Evolutionary conservation across 2,888 invertebrate genomes (phyloP), one percentile per base, ranked within the genome.

Genomic region (Lapara coniferarum): DNA sequence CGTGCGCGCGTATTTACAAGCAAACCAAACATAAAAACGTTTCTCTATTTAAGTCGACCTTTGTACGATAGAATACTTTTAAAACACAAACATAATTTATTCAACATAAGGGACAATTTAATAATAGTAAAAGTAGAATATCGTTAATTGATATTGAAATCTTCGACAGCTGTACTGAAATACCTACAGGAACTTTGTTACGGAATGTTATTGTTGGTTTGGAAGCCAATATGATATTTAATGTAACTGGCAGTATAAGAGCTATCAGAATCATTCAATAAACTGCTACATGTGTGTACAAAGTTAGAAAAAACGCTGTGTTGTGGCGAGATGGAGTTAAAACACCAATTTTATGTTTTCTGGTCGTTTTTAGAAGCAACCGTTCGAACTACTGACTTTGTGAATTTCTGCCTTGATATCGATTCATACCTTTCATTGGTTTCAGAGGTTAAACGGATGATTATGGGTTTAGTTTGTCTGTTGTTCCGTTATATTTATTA

Each of bases 221-320:
- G 8, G 56, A 30, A 58, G 14, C 37, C 57, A 58, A 58, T 58
- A 58, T 58, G 57, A 37, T 37, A 58, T 58, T 58, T 58, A 58
- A 37, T 30, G 57, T 37, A 30, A 69, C 19, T 68, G 44, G 25
- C 66, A 14, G 69, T 68, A 68, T 70, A 58, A 55, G 56, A 70
- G 75, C 69, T 51, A 51, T 51, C 51, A 68, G 73, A 70, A 71
- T 71, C 74, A 76, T 76, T 74, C 75, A 76, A 80, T 75, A 75
- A 77, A 78, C 74, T 78, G 70, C 72, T 76, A 75, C 74, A 58
- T 58, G 57, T 8, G 30, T 14, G 30, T 12, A 16, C n/a, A 53
- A 53, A 58, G 57, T 30, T 14, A 14, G 57, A 6, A 58, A 14
- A 58, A 37, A 13, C 8, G 71, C 30, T 14, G 25, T 37, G 30